Evolutionary conservation across 2,113 vertebrate species (phyloP).

Genomic region (Heterochromis multidens): DNA sequence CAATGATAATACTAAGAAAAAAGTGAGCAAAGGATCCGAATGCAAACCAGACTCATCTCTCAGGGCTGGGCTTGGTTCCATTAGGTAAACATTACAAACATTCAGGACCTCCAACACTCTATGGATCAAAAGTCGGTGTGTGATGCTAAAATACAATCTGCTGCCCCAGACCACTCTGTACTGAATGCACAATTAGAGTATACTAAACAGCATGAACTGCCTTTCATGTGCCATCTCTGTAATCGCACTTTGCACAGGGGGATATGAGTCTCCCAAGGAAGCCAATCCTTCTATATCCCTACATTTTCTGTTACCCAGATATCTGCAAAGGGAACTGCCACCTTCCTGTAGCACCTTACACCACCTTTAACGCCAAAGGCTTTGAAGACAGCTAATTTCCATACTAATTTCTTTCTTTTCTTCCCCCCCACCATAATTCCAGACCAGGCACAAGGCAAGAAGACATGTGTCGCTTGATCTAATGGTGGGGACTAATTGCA

Average conservation of each 20-base stretch:
- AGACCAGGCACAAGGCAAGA: conserved; percentile 54
- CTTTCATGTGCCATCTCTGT: conserved; percentile 75
- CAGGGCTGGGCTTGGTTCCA: neutral
- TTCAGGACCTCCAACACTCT: conserved; percentile 28
- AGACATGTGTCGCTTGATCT: conserved; percentile 73
- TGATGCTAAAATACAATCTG: conserved; percentile 65
- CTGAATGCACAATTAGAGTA: conserved; percentile 70
- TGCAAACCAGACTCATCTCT: neutral
- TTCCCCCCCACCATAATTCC: conserved; percentile 59
- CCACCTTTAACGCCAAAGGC: conserved; percentile 73
- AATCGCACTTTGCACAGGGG: conserved; percentile 69
- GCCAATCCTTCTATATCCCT: conserved; percentile 63
- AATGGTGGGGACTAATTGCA: conserved; percentile 75
- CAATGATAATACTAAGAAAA: neutral
- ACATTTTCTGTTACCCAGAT: conserved; percentile 51
- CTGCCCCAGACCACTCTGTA: conserved; percentile 57
- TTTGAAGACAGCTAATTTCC: conserved; percentile 77
- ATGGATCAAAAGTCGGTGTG: conserved; percentile 20
- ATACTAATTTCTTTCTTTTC: conserved; percentile 78
- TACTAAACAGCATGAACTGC: conserved; percentile 67
- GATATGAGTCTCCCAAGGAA: conserved; percentile 68
- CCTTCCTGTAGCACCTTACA: conserved; percentile 65
- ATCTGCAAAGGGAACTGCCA: conserved; percentile 69
- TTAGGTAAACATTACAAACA: conserved; percentile 17
- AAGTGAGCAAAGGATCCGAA: conserved; percentile 20